These are phyloP conservation scores for Sakesphorus luctuosus DNA, from an alignment of 2,113 vertebrate species.

Conservation along the genomic window DNA sequence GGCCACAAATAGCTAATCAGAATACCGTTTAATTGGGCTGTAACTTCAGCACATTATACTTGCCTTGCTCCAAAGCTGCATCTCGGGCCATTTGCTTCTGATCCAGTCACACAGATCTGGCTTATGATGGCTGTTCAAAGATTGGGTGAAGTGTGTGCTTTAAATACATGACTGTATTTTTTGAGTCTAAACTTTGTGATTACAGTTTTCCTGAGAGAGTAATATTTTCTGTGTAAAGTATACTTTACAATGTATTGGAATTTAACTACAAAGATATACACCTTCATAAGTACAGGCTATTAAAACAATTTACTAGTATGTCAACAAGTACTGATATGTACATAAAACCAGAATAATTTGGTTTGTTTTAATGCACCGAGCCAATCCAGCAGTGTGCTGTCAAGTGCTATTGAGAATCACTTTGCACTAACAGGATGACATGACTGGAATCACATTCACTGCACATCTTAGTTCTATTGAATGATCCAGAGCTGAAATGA, in stretches of 20 bases:
- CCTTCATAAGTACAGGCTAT: conserved; percentile 67
- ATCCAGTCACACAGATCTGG: neutral
- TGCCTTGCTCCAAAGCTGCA: neutral
- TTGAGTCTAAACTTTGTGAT: conserved; percentile 56
- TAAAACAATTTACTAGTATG: conserved; percentile 74
- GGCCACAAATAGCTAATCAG: conserved; percentile 32
- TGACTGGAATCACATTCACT: conserved; percentile 39
- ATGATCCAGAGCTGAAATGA: conserved; percentile 45
- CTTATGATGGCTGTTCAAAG: conserved; percentile 36
- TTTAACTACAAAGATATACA: conserved; percentile 72
- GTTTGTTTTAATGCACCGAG: conserved; percentile 62
- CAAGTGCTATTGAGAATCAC: conserved; percentile 62
- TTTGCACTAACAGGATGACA: conserved; percentile 67
- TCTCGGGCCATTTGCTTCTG: neutral
- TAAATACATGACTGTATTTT: neutral
- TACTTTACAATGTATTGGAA: conserved; percentile 59
- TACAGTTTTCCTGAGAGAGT: conserved; percentile 62
- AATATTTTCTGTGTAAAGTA: conserved; percentile 57
- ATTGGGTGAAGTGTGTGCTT: neutral
- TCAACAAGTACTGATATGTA: conserved; percentile 57
- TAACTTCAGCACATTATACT: neutral
- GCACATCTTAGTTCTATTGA: conserved; percentile 46
- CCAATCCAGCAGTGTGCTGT: conserved; percentile 24
- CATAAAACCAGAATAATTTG: conserved; percentile 63
- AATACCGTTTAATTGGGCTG: conserved; percentile 26